Base-by-base conservation (phyloP, 2,888 invertebrate species). In the Campopleginae sp. region DNA sequence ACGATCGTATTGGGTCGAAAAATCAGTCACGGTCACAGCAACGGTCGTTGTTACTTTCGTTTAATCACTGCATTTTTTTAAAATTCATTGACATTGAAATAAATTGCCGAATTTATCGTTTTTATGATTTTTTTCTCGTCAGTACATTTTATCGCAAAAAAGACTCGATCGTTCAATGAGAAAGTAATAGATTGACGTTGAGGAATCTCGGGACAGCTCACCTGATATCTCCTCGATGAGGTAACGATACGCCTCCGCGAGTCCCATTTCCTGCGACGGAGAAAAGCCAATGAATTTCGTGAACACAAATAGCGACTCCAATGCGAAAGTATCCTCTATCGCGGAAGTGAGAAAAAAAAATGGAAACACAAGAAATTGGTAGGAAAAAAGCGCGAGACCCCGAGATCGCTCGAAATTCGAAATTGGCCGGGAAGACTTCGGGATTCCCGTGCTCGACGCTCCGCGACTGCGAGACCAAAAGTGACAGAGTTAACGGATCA, bases 141-240 rank as follows among this genome's bases (percentile, higher is more conserved):
- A 5, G 23, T 27, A 12, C 27, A 19, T 23, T 10, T 61, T 61
- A 8, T 23, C 27, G 4, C 17, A 12, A 12, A 61, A 10, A 27
- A 23, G 27, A 61, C 10, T 14, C 1, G 31, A 61, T 0, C 2
- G 2, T 27, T 27, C 1, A 1, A 2, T n/a, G n/a, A 0, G 1
- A 19, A 10, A 48, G n/a, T 0, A 51, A 51, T 51, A 8, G 51
- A 51, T 51, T 19, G 2, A n/a, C 14, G 7, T 23, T 12, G 17
- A 7, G 10, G 1, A 42, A 7, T 74, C 6, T 54, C n/a, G n/a
- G 23, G 6, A 17, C 8, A 61, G 87, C 89, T 91, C 75, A 92
- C 92, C 93, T 86, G 93, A 90, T 84, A 91, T 91, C 79, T 93
- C 91, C 68, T 92, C 89, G 77, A 92, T 88, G 84, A 93, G 87